These are phyloP conservation scores for Phalanger gymnotis DNA, from an alignment of 2,797 vertebrate species.

Conservation along the genomic window DNA sequence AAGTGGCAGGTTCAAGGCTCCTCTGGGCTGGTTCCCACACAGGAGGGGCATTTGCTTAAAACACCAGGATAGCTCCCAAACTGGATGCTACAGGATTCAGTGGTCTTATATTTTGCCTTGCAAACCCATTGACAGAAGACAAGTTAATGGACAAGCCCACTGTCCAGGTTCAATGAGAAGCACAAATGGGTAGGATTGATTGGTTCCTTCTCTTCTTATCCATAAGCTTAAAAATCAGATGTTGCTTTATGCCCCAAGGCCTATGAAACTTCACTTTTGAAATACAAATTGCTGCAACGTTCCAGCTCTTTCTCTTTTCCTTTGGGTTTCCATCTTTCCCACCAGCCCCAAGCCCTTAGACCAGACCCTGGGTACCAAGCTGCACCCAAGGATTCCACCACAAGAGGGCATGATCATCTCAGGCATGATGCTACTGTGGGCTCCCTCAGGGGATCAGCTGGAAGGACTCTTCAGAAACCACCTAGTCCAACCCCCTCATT, in stretches of 20 bases:
- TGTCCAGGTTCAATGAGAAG: background rate
- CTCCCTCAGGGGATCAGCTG: background rate
- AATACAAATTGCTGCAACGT: background rate
- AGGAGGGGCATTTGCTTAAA: background rate
- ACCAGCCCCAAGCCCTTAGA: background rate
- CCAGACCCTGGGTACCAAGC: background rate
- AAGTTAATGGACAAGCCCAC: background rate
- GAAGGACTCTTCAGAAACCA: background rate
- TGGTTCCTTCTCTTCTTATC: background rate
- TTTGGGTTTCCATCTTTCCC: background rate
- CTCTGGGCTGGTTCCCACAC: no score
- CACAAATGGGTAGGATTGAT: no score
- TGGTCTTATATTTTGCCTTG: background rate
- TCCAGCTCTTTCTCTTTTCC: background rate
- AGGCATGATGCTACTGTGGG: background rate
- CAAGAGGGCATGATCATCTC: background rate
- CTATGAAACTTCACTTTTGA: slow-evolving; percentile 10
- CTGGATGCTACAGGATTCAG: background rate
- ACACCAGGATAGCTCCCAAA: background rate
- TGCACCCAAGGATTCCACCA: background rate
- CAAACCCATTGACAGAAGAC: background rate
- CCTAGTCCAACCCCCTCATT: background rate
- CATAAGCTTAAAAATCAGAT: background rate
- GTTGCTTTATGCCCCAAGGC: background rate
- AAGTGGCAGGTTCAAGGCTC: background rate